A percentile compares a stretch with the other conserved stretches of the same genome.
These are phyloP conservation scores for Ericerus pela DNA, from an alignment of 1,140 invertebrate genomes.

Conservation along the genomic window DNA sequence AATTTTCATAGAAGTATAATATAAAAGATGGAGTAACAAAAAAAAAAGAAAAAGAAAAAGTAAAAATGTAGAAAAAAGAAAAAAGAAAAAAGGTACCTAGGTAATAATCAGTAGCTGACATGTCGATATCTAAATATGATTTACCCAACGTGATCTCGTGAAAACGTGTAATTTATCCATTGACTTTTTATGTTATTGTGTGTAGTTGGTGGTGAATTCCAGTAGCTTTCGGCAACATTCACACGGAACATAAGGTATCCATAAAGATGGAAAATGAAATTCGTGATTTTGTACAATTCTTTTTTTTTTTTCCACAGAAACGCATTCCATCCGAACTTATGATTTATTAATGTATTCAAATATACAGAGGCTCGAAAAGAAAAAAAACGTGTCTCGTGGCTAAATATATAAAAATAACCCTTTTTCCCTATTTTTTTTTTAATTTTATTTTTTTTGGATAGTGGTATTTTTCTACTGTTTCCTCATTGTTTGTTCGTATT, in stretches of 20 bases:
- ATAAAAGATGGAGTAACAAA: too few species aligned
- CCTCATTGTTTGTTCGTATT: too few species aligned
- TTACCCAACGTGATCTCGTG: constrained; percentile 5
- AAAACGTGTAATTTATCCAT: constrained; percentile 11
- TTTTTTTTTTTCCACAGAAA: not conserved
- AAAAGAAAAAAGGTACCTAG: constrained; percentile 1
- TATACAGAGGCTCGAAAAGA: not conserved
- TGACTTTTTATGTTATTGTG: not conserved
- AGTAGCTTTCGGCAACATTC: constrained; percentile 9
- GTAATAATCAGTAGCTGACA: constrained; percentile 12
- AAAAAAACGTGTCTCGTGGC: constrained; percentile 7
- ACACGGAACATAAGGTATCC: not conserved
- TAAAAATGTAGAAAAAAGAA: too few species aligned
- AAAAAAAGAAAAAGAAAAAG: too few species aligned
- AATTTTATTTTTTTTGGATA: not conserved
- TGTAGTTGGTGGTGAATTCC: constrained; percentile 8
- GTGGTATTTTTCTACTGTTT: too few species aligned
- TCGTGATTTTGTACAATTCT: constrained; percentile 2
- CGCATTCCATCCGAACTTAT: constrained; percentile 3
- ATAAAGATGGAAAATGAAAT: not conserved
- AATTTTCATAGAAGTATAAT: too few species aligned
- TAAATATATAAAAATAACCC: constrained; percentile 3
- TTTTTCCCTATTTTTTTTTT: not conserved
- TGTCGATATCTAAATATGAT: constrained; percentile 12
- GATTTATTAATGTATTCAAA: constrained; percentile 12